A percentile compares a stretch with the other conserved stretches of the same genome.
Conservation (phyloP, 2,797 vertebrate genomes). For the Streptopelia turtur region DNA sequence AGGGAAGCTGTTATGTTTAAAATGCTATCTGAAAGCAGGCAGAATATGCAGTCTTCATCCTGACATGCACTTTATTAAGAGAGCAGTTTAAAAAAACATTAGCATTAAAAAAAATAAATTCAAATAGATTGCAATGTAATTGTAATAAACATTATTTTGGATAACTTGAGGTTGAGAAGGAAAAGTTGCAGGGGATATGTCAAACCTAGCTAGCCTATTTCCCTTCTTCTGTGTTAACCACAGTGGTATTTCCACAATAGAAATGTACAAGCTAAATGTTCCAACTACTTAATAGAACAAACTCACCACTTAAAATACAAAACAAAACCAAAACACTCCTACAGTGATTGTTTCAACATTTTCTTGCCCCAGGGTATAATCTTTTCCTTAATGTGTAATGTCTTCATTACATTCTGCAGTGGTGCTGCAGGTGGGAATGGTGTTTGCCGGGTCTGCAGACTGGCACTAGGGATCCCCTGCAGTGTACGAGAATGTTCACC, state of each 20-base stretch:
- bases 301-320: not conserved
- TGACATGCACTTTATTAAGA: not conserved
- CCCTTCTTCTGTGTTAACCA: not conserved
- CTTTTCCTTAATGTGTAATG: not conserved
- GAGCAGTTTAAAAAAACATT: not conserved
- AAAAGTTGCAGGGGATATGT: not conserved
- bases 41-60: not conserved
- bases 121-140: not conserved
- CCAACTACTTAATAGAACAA: conserved; percentile 62
- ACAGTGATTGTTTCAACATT: conserved; percentile 31
- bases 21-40: not conserved
- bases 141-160: not conserved
- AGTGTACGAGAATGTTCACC: not conserved
- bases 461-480: conserved; percentile 1
- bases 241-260: not conserved
- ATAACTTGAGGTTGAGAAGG: not conserved
- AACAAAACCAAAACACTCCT: not conserved
- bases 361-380: conserved; percentile 31
- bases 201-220: not conserved
- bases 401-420: not conserved
- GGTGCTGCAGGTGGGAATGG: conserved; percentile 23
- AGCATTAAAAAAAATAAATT: no score
- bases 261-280: conserved; percentile 30
- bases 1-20: not conserved
- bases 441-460: not conserved